Percentiles rank a stretch among this genome's conserved stretches.
Evolutionary conservation across 1,140 invertebrate species (phyloP).

Genomic region (Monochamus saltuarius): DNA sequence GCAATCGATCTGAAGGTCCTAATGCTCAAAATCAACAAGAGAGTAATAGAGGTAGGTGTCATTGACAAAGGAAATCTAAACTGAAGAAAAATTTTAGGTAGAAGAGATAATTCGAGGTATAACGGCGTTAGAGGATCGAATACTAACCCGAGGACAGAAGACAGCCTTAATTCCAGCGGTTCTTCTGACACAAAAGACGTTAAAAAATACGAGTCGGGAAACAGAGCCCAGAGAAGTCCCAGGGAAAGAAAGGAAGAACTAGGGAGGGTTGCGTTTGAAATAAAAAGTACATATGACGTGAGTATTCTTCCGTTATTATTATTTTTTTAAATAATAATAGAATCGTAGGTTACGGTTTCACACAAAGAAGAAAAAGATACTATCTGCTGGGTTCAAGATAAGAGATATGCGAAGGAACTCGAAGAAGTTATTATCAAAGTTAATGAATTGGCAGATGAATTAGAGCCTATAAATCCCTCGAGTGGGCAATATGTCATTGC

Average conservation of each 20-base stretch:
- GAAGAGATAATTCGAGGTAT: too few species aligned
- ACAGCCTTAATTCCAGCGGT: too few species aligned
- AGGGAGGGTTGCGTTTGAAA: neutral
- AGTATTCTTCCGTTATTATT: neutral
- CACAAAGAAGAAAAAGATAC: conserved; percentile 18
- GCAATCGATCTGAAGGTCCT: neutral
- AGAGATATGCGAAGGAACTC: neutral
- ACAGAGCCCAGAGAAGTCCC: too few species aligned
- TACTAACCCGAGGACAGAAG: too few species aligned
- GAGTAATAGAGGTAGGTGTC: too few species aligned
- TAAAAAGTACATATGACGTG: neutral
- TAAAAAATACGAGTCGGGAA: too few species aligned
- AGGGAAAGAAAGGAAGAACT: neutral
- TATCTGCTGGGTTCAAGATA: conserved; percentile 18
- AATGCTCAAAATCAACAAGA: too few species aligned
- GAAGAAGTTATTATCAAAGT: conserved; percentile 7
- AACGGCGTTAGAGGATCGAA: too few species aligned
- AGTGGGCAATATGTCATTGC: conserved; percentile 16
- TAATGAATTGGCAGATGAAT: neutral
- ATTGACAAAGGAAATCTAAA: too few species aligned
- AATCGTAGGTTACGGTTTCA: conserved; percentile 12
- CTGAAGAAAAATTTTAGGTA: too few species aligned
- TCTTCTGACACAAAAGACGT: too few species aligned
- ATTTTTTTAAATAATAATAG: neutral
- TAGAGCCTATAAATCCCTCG: neutral